These are phyloP conservation scores for Oriolus oriolus DNA, from an alignment of 2,113 vertebrate species.

Conservation along the genomic window DNA sequence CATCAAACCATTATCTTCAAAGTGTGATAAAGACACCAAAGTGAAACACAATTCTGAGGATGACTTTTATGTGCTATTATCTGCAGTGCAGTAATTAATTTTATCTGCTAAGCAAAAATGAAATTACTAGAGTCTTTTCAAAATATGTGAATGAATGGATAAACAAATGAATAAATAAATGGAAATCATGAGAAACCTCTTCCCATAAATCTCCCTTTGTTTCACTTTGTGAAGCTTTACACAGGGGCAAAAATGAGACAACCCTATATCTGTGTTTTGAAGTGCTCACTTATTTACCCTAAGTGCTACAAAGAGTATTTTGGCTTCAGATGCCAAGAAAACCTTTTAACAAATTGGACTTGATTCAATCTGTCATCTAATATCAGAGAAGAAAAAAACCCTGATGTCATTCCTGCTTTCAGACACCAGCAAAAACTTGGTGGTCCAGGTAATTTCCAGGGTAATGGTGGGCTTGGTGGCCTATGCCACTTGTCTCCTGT, in stretches of 20 bases:
- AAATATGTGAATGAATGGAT: neutral
- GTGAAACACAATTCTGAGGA: conserved; percentile 48
- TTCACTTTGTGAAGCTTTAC: neutral
- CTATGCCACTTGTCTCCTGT: neutral
- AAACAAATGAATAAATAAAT: neutral
- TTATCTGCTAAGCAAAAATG: conserved; percentile 33
- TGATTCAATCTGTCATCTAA: conserved; percentile 17
- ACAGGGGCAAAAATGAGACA: conserved; percentile 8
- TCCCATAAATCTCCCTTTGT: conserved; percentile 24
- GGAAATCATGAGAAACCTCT: conserved; percentile 20
- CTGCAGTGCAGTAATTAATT: conserved; percentile 62
- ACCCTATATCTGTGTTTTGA: neutral
- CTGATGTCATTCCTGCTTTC: neutral
- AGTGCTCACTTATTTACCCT: conserved; percentile 7
- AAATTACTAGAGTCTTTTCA: conserved; percentile 5
- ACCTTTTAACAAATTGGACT: conserved; percentile 3
- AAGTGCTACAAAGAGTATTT: conserved; percentile 49
- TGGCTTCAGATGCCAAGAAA: conserved; percentile 37
- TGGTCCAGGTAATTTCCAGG: neutral
- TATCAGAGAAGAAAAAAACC: neutral
- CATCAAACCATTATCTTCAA: conserved; percentile 47
- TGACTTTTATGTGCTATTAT: conserved; percentile 62
- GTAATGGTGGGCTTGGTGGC: neutral
- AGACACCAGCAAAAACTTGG: neutral
- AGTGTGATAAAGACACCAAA: conserved; percentile 35